Evolutionary conservation across 2,113 vertebrate species (phyloP), one percentile per base, ranked within the genome.

Genomic region (Corydoras maculifer): DNA sequence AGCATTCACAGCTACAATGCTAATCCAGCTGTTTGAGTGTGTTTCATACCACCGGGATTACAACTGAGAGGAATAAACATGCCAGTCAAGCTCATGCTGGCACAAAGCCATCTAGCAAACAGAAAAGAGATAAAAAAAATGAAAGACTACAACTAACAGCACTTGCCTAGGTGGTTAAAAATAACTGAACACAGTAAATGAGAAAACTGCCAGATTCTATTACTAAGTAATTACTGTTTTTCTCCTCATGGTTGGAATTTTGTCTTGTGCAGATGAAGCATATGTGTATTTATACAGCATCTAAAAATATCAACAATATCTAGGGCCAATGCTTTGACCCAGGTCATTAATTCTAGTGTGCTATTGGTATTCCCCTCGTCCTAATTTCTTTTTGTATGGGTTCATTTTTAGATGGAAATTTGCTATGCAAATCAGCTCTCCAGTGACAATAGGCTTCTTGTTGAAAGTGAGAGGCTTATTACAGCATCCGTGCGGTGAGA

Each of bases 341-440:
- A 18, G 54, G 70, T 14, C 32, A 12, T 9, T 59, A 18, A 15
- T 57, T 64, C 31, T 49, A n/a, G 15, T 14, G 29, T n/a, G 14
- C 65, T 31, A 7, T 9, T 53, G 48, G 29, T 15, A 0, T 72
- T 30, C 30, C 61, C 32, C 50, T 43, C 54, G 35, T 10, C 49
- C 35, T 18, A 10, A 29, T 67, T 51, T 14, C 13, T 57, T 76
- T 55, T 35, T 58, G 5, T 48, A 58, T 30, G 9, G 11, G 18
- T 61, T 68, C 43, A 32, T 68, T 76, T 73, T 67, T 31, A n/a
- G 43, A 62, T 50, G 13, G 14, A 51, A 70, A 65, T 70, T 54
- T 65, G 58, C 62, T 54, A 75, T 58, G 77, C 69, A 73, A 74
- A 78, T 76, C 14, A 65, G 69, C 68, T 70, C n/a, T n/a, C 51